A percentile compares a stretch with the other conserved stretches of the same genome.
Evolutionary conservation across 2,888 invertebrate species (phyloP).

Genomic region (Drosophila paracracens): DNA sequence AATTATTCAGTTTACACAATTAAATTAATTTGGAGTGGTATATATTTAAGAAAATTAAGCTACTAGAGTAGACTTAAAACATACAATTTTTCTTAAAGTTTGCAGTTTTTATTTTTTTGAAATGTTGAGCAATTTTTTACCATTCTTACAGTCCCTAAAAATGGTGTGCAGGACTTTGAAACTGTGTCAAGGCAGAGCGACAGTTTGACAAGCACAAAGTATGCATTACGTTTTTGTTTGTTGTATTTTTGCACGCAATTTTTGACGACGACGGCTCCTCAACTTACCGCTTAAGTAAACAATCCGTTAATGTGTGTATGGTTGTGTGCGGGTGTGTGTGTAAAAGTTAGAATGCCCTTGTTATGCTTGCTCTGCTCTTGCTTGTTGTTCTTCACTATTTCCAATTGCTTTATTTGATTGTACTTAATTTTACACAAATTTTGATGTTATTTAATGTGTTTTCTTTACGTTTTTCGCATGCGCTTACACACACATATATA

Average conservation of each 20-base stretch:
- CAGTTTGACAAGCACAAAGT: slow-evolving; percentile 34
- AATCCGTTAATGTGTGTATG: slow-evolving; percentile 22
- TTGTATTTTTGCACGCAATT: slow-evolving; percentile 38
- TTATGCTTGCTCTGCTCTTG: slow-evolving; percentile 13
- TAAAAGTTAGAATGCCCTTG: slow-evolving; percentile 41
- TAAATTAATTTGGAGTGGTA: not conserved
- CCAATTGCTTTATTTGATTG: slow-evolving; percentile 47
- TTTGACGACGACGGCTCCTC: slow-evolving; percentile 13
- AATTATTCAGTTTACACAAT: not conserved
- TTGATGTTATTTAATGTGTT: slow-evolving; percentile 37
- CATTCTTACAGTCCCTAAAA: not conserved
- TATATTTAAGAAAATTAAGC: not conserved
- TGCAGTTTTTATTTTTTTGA: not conserved
- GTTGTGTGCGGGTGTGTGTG: not conserved
- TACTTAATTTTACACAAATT: slow-evolving; percentile 41
- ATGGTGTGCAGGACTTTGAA: slow-evolving; percentile 30
- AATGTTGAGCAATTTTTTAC: not conserved
- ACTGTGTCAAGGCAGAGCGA: slow-evolving; percentile 43
- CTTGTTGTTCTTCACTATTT: slow-evolving; percentile 40
- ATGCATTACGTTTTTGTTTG: slow-evolving; percentile 11
- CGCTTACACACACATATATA: slow-evolving; percentile 10
- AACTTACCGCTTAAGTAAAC: slow-evolving; percentile 67
- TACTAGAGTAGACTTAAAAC: not conserved
- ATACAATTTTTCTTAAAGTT: not conserved
- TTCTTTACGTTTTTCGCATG: slow-evolving; percentile 40